These are phyloP conservation scores for Rhingia rostrata DNA, from an alignment of 2,888 invertebrate genomes.

Conservation along the genomic window DNA sequence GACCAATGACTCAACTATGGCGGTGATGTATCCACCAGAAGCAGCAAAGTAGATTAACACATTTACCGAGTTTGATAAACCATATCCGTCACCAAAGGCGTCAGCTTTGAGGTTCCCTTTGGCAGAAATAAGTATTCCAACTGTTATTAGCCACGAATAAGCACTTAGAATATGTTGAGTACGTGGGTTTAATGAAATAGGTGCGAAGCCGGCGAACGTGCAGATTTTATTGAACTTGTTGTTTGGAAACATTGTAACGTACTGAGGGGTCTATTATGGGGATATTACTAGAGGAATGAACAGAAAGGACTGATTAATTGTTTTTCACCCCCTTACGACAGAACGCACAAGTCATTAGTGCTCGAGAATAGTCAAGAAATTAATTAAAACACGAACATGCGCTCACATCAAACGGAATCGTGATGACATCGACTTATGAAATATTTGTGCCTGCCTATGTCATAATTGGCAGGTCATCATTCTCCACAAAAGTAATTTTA, in stretches of 20 bases:
- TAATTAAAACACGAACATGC: too few relatives aligned
- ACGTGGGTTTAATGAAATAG: constrained; percentile 26
- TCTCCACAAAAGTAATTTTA: too few relatives aligned
- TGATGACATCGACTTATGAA: too few relatives aligned
- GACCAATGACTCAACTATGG: constrained; percentile 30
- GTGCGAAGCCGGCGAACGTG: constrained; percentile 41
- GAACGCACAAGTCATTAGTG: too few relatives aligned
- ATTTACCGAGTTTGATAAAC: constrained; percentile 31
- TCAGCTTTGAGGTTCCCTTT: constrained; percentile 14
- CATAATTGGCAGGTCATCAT: too few relatives aligned
- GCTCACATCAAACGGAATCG: too few relatives aligned
- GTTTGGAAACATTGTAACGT: constrained; percentile 31
- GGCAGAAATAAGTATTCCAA: neutral
- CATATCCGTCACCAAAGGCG: constrained; percentile 34
- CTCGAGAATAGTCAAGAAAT: too few relatives aligned
- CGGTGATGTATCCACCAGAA: constrained; percentile 1
- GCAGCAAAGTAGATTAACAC: constrained; percentile 16
- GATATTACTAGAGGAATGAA: too few relatives aligned
- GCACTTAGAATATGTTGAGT: constrained; percentile 15
- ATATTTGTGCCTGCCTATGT: too few relatives aligned
- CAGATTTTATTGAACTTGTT: constrained; percentile 41
- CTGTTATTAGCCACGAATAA: constrained; percentile 18
- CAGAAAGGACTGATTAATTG: too few relatives aligned
- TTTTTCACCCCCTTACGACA: too few relatives aligned
- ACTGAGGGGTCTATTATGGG: neutral